Percentiles rank a stretch among this genome's conserved stretches.
Evolutionary conservation across 2,113 vertebrate genomes (phyloP).

Genomic region (Alligator mississippiensis): DNA sequence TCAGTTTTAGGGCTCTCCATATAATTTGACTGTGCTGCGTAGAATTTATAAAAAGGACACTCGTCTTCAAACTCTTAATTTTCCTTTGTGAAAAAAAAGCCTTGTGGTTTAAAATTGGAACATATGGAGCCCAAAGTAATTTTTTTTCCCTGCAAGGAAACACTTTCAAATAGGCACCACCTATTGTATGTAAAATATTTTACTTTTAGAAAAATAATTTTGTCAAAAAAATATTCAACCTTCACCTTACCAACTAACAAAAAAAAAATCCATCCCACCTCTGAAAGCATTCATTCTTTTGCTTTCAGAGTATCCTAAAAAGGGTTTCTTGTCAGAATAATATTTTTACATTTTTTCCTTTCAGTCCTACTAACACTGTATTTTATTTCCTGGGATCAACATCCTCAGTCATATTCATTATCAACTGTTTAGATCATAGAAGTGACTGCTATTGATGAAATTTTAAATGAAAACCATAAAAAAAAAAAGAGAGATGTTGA

Average conservation of each 20-base stretch:
- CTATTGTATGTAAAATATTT: background rate
- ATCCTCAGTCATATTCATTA: background rate
- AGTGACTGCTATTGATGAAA: background rate
- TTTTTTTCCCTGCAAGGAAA: background rate
- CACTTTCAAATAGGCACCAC: background rate
- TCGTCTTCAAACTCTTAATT: background rate
- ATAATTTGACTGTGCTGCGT: background rate
- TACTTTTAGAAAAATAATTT: background rate
- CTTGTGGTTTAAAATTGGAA: background rate
- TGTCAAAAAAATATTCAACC: background rate
- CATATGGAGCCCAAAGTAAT: background rate
- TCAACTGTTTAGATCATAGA: slow-evolving; percentile 11
- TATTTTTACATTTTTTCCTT: background rate
- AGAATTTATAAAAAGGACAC: background rate
- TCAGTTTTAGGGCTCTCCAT: background rate
- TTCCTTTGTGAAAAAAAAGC: background rate
- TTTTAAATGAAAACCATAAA: slow-evolving; percentile 2
- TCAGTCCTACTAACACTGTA: background rate
- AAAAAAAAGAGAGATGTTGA: background rate
- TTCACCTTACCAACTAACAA: background rate
- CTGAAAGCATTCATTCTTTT: background rate
- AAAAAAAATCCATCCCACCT: background rate
- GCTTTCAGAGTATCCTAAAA: background rate
- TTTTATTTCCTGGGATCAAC: slow-evolving; percentile 1
- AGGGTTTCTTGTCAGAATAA: background rate